A percentile compares a stretch with the other conserved stretches of the same genome.
phyloP scores from a whole-genome alignment of 1,140 invertebrate genomes.

The Microplitis mediator region DNA sequence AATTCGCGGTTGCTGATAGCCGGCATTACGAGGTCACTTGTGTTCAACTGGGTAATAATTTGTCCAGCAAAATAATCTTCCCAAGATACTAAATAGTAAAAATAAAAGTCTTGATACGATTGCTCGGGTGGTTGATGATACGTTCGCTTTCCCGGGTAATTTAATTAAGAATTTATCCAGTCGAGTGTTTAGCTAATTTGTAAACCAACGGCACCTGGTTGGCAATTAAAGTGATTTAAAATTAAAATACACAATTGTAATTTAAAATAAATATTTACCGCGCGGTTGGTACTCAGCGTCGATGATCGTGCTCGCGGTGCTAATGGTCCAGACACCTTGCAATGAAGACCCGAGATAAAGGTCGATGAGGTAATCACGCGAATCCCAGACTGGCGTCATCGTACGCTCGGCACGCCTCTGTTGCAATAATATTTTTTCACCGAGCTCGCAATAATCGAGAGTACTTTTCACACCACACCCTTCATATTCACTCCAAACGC shows the following conservation, averaged over 20 bases:
- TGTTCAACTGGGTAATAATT: too few species aligned
- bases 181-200: too few species aligned
- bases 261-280: not conserved
- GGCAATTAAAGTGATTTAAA: too few species aligned
- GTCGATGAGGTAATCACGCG: slow-evolving; percentile 38
- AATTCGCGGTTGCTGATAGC: slow-evolving; percentile 24
- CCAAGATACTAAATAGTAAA: not conserved
- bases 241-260: too few species aligned
- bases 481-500: not conserved
- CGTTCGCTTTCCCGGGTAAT: too few species aligned
- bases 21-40: slow-evolving; percentile 8
- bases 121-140: too few species aligned
- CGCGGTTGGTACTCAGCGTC: not conserved
- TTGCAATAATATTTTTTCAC: slow-evolving; percentile 1
- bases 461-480: not conserved
- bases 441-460: slow-evolving; percentile 1
- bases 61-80: not conserved
- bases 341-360: slow-evolving; percentile 22
- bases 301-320: slow-evolving; percentile 5
- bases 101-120: not conserved
- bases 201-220: too few species aligned
- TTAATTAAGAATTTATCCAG: too few species aligned
- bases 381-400: slow-evolving; percentile 30
- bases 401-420: slow-evolving; percentile 28
- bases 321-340: too few species aligned